These are phyloP conservation scores for Luscinia megarhynchos DNA, from an alignment of 2,797 vertebrate species.

Conservation along the genomic window DNA sequence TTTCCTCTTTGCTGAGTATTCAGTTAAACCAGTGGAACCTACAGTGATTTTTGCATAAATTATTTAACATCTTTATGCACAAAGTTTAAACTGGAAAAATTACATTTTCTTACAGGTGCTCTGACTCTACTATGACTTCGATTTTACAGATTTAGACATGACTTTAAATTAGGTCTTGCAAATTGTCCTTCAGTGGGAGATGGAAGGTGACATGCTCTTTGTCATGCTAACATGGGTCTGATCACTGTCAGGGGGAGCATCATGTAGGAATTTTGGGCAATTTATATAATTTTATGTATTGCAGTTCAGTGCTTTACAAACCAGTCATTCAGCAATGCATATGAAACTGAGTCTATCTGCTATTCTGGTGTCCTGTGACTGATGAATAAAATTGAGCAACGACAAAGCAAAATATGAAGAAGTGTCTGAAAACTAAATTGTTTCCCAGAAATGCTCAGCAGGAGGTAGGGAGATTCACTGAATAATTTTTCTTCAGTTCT, in stretches of 20 bases:
- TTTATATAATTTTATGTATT: slow-evolving; percentile 6
- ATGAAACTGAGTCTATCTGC: background rate
- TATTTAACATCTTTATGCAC: background rate
- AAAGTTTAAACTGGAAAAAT: background rate
- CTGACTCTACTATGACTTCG: background rate
- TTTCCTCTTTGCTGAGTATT: background rate
- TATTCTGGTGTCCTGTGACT: background rate
- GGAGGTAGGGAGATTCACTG: background rate
- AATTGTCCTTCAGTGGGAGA: background rate
- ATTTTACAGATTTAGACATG: background rate
- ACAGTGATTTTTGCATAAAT: background rate
- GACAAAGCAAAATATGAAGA: background rate
- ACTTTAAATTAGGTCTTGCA: background rate
- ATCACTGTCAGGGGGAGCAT: background rate
- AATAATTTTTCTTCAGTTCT: background rate
- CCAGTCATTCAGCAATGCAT: background rate
- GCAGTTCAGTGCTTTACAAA: background rate
- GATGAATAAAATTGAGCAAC: background rate
- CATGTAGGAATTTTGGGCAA: background rate
- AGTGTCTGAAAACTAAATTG: background rate
- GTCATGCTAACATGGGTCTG: background rate
- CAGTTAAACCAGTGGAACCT: background rate
- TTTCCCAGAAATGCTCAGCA: background rate
- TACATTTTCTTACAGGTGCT: background rate
- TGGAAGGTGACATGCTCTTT: background rate